A percentile compares a stretch with the other conserved stretches of the same genome.
phyloP scores from a whole-genome alignment of 2,113 vertebrate species.

The Sinocyclocheilus maitianheensis region DNA sequence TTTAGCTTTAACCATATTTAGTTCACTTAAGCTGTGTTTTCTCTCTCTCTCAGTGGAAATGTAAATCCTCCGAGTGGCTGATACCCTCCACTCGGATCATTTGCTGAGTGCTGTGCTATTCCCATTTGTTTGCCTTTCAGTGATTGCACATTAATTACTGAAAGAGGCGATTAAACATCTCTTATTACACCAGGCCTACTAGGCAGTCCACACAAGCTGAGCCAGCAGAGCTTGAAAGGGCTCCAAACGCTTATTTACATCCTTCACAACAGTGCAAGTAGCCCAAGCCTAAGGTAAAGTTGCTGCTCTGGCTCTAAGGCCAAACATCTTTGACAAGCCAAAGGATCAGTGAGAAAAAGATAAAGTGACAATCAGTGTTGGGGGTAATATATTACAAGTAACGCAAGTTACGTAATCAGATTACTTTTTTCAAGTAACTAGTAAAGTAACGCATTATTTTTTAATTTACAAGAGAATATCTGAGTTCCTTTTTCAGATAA shows the following conservation, averaged over 20 bases:
- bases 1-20: slow-evolving; percentile 16
- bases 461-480: no score
- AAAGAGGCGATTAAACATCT: slow-evolving; percentile 60
- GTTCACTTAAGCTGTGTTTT: slow-evolving; percentile 15
- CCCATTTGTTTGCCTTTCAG: slow-evolving; percentile 69
- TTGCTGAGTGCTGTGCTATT: slow-evolving; percentile 62
- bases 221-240: slow-evolving; percentile 54
- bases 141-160: slow-evolving; percentile 72
- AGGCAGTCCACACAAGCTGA: slow-evolving; percentile 59
- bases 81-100: slow-evolving; percentile 61
- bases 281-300: background rate
- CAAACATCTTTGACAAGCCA: background rate
- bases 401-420: no score
- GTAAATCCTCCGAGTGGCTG: slow-evolving; percentile 55
- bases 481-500: no score
- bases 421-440: no score
- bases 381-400: no score
- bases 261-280: background rate
- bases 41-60: slow-evolving; percentile 12
- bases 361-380: background rate
- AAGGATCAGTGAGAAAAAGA: background rate
- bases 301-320: background rate
- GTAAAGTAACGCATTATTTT: no score
- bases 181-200: slow-evolving; percentile 56
- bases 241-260: slow-evolving; percentile 43